Evolutionary conservation across 2,113 vertebrate genomes (phyloP).

Genomic region (Donacobius atricapilla): DNA sequence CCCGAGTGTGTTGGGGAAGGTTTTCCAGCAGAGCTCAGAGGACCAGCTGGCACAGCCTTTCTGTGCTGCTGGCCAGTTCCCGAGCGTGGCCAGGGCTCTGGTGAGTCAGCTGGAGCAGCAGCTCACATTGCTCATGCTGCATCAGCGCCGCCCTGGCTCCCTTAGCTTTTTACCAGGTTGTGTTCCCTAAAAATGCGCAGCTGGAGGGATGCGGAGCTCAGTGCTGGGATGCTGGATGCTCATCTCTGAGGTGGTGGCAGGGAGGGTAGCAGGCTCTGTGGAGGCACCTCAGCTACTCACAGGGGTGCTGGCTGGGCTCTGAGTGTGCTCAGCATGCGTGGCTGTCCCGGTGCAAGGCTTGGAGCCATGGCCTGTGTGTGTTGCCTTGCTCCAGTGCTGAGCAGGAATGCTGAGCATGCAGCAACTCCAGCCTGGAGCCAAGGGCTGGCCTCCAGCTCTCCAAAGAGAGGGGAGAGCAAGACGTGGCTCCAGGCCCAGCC

Average conservation of each 20-base stretch:
- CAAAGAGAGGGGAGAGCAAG: background rate
- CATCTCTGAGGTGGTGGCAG: background rate
- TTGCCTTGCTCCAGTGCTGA: background rate
- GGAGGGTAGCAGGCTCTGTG: background rate
- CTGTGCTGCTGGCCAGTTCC: background rate
- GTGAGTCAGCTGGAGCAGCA: background rate
- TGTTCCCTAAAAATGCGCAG: background rate
- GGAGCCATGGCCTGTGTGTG: background rate
- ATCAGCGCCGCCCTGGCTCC: background rate
- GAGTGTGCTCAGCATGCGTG: background rate
- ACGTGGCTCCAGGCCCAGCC: background rate
- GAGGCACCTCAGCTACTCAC: background rate
- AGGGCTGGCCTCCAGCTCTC: constrained; percentile 7
- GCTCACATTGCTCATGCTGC: background rate
- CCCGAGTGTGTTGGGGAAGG: rapidly evolving
- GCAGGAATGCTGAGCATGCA: constrained; percentile 27
- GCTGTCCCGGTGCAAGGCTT: background rate
- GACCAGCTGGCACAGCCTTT: background rate
- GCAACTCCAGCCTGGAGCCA: background rate
- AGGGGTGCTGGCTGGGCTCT: rapidly evolving
- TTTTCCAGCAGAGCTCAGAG: background rate
- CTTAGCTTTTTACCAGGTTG: background rate
- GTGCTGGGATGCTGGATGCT: background rate
- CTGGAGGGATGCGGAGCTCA: background rate
- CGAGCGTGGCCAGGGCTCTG: rapidly evolving